phyloP scores from a whole-genome alignment of 2,113 vertebrate species.

The Panthera leo region DNA sequence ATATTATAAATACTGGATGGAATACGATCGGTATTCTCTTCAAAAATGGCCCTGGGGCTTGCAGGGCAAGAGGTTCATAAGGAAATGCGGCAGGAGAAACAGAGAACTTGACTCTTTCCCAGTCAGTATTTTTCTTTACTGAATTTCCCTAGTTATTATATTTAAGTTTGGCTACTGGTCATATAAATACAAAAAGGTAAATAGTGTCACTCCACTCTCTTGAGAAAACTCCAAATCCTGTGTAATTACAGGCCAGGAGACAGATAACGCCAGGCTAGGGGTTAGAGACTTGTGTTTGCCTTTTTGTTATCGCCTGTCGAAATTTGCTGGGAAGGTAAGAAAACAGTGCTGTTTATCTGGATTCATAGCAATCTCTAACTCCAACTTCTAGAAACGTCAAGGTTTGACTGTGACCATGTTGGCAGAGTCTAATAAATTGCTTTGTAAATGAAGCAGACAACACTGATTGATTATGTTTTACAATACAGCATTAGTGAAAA shows the following conservation, averaged over 20 bases:
- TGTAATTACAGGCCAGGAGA: slow-evolving; percentile 59
- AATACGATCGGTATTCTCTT: neutral
- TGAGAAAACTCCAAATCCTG: slow-evolving; percentile 73
- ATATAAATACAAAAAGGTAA: slow-evolving; percentile 68
- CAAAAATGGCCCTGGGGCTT: neutral
- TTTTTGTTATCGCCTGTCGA: slow-evolving; percentile 73
- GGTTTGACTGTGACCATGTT: slow-evolving; percentile 62
- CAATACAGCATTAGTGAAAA: slow-evolving; percentile 42
- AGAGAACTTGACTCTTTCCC: neutral
- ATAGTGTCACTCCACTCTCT: slow-evolving; percentile 59
- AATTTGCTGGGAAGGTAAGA: slow-evolving; percentile 75
- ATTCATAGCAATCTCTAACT: slow-evolving; percentile 68
- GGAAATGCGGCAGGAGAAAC: neutral
- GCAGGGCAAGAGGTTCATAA: neutral
- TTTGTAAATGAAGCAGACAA: slow-evolving; percentile 75
- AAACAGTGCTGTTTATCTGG: slow-evolving; percentile 75
- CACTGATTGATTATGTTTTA: slow-evolving; percentile 65
- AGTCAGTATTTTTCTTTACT: neutral
- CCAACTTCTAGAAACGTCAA: slow-evolving; percentile 65
- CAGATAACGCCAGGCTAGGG: slow-evolving; percentile 59
- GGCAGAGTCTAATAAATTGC: slow-evolving; percentile 75
- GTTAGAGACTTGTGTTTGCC: slow-evolving; percentile 65
- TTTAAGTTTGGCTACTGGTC: slow-evolving; percentile 49
- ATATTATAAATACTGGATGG: neutral
- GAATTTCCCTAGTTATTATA: slow-evolving; percentile 26